Percentiles rank a stretch among this genome's conserved stretches.
phyloP scores from a whole-genome alignment of 2,888 invertebrate species.

The Dilophus febrilis region DNA sequence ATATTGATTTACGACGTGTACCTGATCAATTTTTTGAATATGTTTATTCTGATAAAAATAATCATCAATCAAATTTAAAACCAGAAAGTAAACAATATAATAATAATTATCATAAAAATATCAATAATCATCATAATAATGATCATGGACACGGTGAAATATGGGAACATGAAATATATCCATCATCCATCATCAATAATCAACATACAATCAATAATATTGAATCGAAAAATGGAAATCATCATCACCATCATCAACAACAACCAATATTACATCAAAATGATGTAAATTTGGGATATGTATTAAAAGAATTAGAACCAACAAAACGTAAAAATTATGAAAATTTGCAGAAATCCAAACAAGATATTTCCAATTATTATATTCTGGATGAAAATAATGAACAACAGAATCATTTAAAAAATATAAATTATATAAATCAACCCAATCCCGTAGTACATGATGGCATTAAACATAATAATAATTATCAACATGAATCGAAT shows the following conservation, averaged over 20 bases:
- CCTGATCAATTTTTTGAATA: slow-evolving; percentile 7
- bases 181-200: too few species aligned
- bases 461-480: background rate
- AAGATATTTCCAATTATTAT: slow-evolving; percentile 7
- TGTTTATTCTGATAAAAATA: background rate
- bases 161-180: slow-evolving; percentile 4
- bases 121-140: too few species aligned
- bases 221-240: background rate
- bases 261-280: background rate
- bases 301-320: slow-evolving; percentile 8
- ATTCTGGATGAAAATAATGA: background rate
- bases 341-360: slow-evolving; percentile 5
- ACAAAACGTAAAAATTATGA: slow-evolving; percentile 7
- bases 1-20: background rate
- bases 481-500: background rate
- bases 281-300: slow-evolving; percentile 2
- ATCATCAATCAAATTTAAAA: background rate
- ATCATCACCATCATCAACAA: background rate
- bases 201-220: background rate
- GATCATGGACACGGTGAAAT: slow-evolving; percentile 4
- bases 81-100: background rate
- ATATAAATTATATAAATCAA: too few species aligned
- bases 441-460: too few species aligned
- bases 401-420: background rate
- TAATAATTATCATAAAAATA: too few species aligned